Base-by-base conservation (phyloP, 2,113 vertebrate genomes). In the Callospermophilus lateralis region DNA sequence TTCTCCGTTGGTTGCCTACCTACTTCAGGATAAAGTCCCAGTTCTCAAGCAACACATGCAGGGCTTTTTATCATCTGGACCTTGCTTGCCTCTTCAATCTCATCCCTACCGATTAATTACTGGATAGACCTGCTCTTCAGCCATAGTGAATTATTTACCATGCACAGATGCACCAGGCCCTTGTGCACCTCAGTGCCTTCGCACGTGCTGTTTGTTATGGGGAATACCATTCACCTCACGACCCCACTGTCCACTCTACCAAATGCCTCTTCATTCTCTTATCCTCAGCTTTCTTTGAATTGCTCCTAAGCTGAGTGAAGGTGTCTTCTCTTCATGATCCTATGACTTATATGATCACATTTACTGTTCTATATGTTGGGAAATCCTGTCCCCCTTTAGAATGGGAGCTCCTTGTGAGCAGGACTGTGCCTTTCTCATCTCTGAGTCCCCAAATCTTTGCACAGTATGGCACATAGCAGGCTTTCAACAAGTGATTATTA, bases 401-500 rank as follows among this genome's bases (percentile, higher is more conserved):
- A 83, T 94, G 96, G 95, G 84, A 89, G 78, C 86, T 93, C 95
- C 70, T 91, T 89, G 74, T 45, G 92, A 91, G 78, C 89, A 97
- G 87, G 48, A 65, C n/a, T n/a, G n/a, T 93, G 17, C 77, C 92
- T 85, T 96, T 30, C 79, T 89, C 55, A 51, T 74, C 80, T 96
- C 79, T 97, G 90, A 92, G 90, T 86, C 90, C 84, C 92, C 76
- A 77, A 93, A 76, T 67, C 93, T 95, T 93, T 95, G 74, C 86
- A 84, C 67, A 94, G 81, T 84, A 34, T 96, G 95, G 79, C 76
- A 87, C 67, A 67, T 63, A 61, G 84, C 93, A 92, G 94, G 61
- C 96, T 95, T 96, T 97, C 93, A 97, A 85, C 94, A 94, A 94
- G 91, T 93, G 91, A 65, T 81, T 94, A 65, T 93, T 89, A 93